A percentile compares a stretch with the other conserved stretches of the same genome.
Evolutionary conservation across 2,888 invertebrate species (phyloP).

Genomic region (Mimumesa dahlbomi): DNA sequence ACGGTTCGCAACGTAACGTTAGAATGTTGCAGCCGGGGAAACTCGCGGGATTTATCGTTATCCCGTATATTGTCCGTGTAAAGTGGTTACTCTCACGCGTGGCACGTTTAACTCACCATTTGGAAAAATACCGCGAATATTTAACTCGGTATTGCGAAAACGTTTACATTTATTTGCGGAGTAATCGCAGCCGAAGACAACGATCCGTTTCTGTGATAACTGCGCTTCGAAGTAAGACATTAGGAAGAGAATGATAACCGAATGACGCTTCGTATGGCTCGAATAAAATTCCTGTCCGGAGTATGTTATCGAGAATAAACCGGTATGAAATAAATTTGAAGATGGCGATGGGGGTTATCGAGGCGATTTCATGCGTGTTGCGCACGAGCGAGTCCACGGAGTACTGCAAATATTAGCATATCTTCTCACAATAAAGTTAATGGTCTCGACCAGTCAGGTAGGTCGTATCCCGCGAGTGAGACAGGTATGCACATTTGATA

Average conservation of each 20-base stretch:
- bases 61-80: not conserved
- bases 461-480: conserved; percentile 4
- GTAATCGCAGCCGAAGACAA: not conserved
- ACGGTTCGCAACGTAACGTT: conserved; percentile 28
- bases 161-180: not conserved
- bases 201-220: conserved; percentile 1
- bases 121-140: no score
- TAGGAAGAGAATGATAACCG: not conserved
- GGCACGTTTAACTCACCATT: no score
- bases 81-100: no score
- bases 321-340: conserved; percentile 19
- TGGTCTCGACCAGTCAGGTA: conserved; percentile 48
- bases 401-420: conserved; percentile 58
- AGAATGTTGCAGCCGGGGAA: conserved; percentile 15
- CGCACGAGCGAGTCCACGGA: conserved; percentile 31
- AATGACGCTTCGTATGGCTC: not conserved
- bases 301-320: conserved; percentile 5
- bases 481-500: conserved; percentile 23
- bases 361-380: conserved; percentile 59
- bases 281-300: not conserved
- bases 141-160: not conserved
- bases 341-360: conserved; percentile 17
- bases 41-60: conserved; percentile 23
- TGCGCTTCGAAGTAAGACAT: not conserved
- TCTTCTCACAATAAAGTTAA: conserved; percentile 66